Evolutionary conservation across 2,797 vertebrate genomes (phyloP), one percentile per base, ranked within the genome.

Genomic region (Sebastes kiyomatsui): DNA sequence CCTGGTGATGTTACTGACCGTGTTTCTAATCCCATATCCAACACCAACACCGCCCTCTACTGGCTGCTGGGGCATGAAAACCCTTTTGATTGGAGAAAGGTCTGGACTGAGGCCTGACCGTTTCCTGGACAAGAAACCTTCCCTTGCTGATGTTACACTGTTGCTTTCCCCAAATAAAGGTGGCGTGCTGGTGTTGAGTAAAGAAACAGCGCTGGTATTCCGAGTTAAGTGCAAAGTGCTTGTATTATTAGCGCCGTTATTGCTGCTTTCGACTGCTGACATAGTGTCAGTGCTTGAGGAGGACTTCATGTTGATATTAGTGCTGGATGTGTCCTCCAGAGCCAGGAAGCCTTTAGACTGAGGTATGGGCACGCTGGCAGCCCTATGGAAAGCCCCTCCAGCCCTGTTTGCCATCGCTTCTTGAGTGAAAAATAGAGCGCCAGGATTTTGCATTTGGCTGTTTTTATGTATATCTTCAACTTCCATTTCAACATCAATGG

Each of bases 11-110:
- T 95, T 96, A 90, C 92, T 92, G 20, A 83, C 60, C 3, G 75
- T 74, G 38, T 90, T 87, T 82, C 88, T 90, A 33, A 82, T 55
- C 25, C 84, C 84, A 59, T 89, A 91, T 82, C 95, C 96, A 60
- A 93, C 90, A 82, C 88, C 71, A 65, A 96, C 96, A n/a, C 75
- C 2, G 67, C 77, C 86, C 80, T 87, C 92, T 68, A 78, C 54
- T 79, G 96, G 83, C 80, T 96, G 94, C 85, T 97, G 96, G 68
- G 96, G 95, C 89, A 97, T 91, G 54, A 97, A 96, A 66, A 95
- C 94, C 82, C 97, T 98, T 94, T 99, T 99, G 81, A 97, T 82
- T 72, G 97, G 98, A 49, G 97, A 97, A 78, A 96, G 88, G 85
- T 98, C 97, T 79, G 97, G 96, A 85, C 96, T 93, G 16, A 95